Evolutionary conservation across 2,888 invertebrate species (phyloP), one percentile per base, ranked within the genome.

Genomic region (Amblyjoppa proteus): DNA sequence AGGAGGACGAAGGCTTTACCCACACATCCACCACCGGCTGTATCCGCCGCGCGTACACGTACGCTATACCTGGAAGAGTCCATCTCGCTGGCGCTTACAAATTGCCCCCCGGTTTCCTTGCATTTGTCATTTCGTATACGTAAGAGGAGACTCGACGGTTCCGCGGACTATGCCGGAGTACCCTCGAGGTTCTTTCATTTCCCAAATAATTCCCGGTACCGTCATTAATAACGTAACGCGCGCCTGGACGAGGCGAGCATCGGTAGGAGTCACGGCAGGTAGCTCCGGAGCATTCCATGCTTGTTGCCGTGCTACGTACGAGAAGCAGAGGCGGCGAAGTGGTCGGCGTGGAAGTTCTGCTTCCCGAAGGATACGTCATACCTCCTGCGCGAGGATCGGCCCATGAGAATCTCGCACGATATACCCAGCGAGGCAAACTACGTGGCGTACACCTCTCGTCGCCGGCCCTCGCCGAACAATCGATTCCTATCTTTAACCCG

Each of bases 181-280:
- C 77, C 73, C 83, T 74, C 83, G 77, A 77, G 87, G 88, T 90
- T 89, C 89, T 90, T 92, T 92, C 91, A 91, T 92, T 92, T 91
- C 90, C 92, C 91, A 92, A 92, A 92, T 92, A 91, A 92, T 92
- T 91, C 90, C 81, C 89, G 88, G 85, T 88, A 92, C 91, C 92
- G 90, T 93, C 91, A 91, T 93, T 93, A 93, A 93, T 92, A 93
- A 92, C 90, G 90, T 89, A 90, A 91, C 90, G 90, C 91, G 90
- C 90, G 89, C 88, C 89, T 89, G 88, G 90, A 89, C 88, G 88
- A 31, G 86, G 86, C 80, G 86, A 88, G 31, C 64, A 75, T 68
- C 66, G 71, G 71, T 53, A 76, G 61, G 61, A 78, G 76, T 85
- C 82, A 76, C 85, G 82, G 85, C 87, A 87, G 87, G 87, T 86